Conservation (phyloP, 2,888 invertebrate genomes). For the Omphaloscelis lunosa region DNA sequence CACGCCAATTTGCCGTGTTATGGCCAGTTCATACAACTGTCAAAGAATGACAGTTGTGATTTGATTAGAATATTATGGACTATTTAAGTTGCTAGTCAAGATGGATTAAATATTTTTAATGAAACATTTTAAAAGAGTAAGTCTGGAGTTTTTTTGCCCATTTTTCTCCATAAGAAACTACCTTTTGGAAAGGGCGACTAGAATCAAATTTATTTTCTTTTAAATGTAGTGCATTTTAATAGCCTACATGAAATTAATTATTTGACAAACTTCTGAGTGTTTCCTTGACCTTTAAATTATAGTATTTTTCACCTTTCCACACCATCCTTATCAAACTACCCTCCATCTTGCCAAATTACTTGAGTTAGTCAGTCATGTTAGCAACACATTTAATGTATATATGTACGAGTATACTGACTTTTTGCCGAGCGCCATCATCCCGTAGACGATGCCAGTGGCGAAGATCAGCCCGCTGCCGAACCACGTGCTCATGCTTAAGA, state of each 20-base stretch:
- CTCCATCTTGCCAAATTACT: conserved; percentile 10
- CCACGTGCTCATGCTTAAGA: conserved; percentile 93
- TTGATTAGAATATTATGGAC: background rate
- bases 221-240: background rate
- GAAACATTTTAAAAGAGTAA: background rate
- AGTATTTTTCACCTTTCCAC: conserved; percentile 1
- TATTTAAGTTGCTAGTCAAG: background rate
- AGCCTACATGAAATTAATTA: background rate
- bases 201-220: background rate
- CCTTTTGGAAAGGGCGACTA: background rate
- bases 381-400: background rate
- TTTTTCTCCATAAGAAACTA: background rate
- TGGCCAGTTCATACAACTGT: background rate
- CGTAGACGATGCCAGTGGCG: conserved; percentile 96
- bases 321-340: conserved; percentile 2
- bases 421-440: conserved; percentile 98
- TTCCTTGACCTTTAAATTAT: background rate
- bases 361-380: conserved; percentile 13
- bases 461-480: conserved; percentile 97
- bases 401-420: conserved; percentile 94
- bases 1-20: background rate
- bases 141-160: background rate
- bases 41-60: background rate
- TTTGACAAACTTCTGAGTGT: background rate
- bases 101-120: background rate